Base-by-base conservation (phyloP, 92 coral and sea anemone species). In the Porites divaricata region DNA sequence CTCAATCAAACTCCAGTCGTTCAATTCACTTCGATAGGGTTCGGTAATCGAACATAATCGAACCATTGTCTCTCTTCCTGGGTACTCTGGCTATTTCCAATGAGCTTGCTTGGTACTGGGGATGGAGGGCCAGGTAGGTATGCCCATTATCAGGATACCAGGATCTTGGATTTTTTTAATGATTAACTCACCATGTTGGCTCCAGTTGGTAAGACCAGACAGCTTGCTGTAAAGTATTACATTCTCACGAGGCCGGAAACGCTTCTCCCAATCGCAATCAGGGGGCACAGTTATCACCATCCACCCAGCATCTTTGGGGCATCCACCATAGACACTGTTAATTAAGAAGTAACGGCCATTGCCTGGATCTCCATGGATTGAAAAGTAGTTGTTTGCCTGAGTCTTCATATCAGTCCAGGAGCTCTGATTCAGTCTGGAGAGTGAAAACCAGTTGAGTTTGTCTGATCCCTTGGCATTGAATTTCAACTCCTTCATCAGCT, bases 251-350 rank as follows among this genome's bases (percentile, higher is more conserved):
- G 58, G 61, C n/a, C 9, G 22, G 57, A 11, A 62, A 11, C 25
- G 72, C 8, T 23, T 48, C 48, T 86, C 85, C 85, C 85, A 79
- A 48, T 8, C 6, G 19, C 89, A 78, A 19, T 19, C 0, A 13
- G 4, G 45, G 45, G 3, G 45, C 7, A 59, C 78, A 19, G 68
- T 70, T n/a, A 79, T 11, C 16, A 1, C 78, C 54, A 86, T 28
- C 89, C 89, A 86, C 19, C 89, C 89, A 2, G 69, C 68, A 71
- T 86, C 89, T 0, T 0, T 19, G 6, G 0, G 0, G 14, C 89
- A 79, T 15, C 89, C 85, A 1, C 80, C 80, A 20, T 54, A 86
- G 68, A 22, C 68, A 50, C 78, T 85, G 78, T 85, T 68, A 72
- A 85, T 85, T 35, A 70, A 61, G 80, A 81, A 81, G 70, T 54